Evolutionary conservation across 2,113 vertebrate genomes (phyloP), one percentile per base, ranked within the genome.

Genomic region (Fulica atra): DNA sequence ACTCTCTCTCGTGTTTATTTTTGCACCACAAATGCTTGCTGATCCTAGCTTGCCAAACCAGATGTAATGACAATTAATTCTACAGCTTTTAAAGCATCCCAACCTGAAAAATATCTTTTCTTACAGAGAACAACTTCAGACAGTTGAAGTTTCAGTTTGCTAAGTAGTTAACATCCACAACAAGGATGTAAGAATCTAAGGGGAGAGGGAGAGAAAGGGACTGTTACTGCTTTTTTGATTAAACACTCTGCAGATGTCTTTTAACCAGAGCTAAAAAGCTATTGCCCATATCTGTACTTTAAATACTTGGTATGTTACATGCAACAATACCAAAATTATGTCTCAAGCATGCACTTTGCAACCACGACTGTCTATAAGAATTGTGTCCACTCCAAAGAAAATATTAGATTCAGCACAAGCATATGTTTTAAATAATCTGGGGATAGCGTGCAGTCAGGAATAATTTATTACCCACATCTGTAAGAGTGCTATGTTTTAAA

Each of bases 361-460:
- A 17, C 73, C 61, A 56, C 0, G 0, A 3, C 59, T 93, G 76
- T 82, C 78, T 95, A 18, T 73, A 96, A 81, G 36, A 77, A 9
- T 42, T 73, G 7, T 91, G 53, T 92, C 70, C 95, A 94, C 48
- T 92, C 86, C 76, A 96, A 74, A 93, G 53, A 81, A 95, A 97
- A 97, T 88, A 96, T 19, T 26, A 89, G 38, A 84, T 66, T 68
- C 35, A 87, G 31, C 35, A 54, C n/a, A 74, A 15, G 51, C 93
- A 93, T 87, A 88, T 96, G 93, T 93, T 98, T 98, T 70, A 93
- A 91, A 97, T 98, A 91, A 95, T 53, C 54, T 54, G n/a, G 20
- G 53, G 80, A 92, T 71, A 95, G 72, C 31, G 13, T 81, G 73
- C 23, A 88, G 85, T 95, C 85, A 93, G 71, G 78, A 96, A 70